phyloP scores from a whole-genome alignment of 1,140 invertebrate species.

The Aphidius gifuensis region DNA sequence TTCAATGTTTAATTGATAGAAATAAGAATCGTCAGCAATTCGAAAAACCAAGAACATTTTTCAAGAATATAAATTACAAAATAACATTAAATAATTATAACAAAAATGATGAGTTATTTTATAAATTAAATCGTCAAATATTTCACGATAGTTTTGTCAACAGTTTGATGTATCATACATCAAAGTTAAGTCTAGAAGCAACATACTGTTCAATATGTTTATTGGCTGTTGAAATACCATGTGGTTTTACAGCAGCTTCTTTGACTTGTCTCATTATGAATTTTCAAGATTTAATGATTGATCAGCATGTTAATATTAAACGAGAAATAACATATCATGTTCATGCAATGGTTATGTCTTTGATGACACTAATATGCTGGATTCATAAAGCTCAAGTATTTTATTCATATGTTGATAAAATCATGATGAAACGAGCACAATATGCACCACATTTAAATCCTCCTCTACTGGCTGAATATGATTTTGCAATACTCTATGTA shows the following conservation, averaged over 20 bases:
- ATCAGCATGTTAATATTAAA: constrained; percentile 31
- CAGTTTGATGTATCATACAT: constrained; percentile 50
- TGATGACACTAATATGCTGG: constrained; percentile 61
- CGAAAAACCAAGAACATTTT: constrained; percentile 56
- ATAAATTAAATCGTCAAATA: constrained; percentile 52
- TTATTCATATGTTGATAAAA: constrained; percentile 57
- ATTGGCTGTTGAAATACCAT: constrained; percentile 59
- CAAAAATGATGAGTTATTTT: constrained; percentile 53
- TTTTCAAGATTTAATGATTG: constrained; percentile 55
- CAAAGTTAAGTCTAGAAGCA: constrained; percentile 54
- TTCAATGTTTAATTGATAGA: constrained; percentile 58
- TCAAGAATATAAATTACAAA: constrained; percentile 48
- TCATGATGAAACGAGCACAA: constrained; percentile 56
- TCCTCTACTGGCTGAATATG: constrained; percentile 55
- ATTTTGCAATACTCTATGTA: constrained; percentile 57
- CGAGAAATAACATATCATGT: constrained; percentile 51
- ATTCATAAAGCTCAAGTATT: constrained; percentile 58
- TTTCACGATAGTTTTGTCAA: constrained; percentile 55
- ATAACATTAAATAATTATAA: constrained; percentile 44
- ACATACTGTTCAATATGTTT: constrained; percentile 56
- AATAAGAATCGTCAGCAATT: constrained; percentile 52
- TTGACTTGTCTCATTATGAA: constrained; percentile 58
- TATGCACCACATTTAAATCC: constrained; percentile 63
- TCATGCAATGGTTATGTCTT: constrained; percentile 57
- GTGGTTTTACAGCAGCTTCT: constrained; percentile 58